These are phyloP conservation scores for Apteryx owenii DNA, from an alignment of 2,113 vertebrate species.

Conservation along the genomic window DNA sequence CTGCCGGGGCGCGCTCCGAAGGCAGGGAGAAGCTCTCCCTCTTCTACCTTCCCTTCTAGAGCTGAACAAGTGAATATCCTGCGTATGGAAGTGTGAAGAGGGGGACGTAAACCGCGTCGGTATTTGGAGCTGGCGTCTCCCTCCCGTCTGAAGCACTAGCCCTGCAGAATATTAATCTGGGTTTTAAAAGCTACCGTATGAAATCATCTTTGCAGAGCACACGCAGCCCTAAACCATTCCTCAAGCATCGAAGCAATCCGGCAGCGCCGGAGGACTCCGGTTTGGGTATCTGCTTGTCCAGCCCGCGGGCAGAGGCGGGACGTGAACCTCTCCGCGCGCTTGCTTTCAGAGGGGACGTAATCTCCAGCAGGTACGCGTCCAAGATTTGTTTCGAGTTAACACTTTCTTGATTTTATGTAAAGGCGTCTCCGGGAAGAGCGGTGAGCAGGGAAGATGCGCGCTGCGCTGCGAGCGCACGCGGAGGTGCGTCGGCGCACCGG, in stretches of 20 bases:
- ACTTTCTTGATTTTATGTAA: neutral
- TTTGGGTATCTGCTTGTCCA: neutral
- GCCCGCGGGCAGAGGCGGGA: neutral
- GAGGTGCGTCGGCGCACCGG: neutral
- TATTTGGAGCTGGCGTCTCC: neutral
- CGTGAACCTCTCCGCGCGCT: neutral
- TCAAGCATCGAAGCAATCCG: neutral
- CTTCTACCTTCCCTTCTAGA: neutral
- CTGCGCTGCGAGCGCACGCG: neutral
- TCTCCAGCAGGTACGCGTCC: neutral
- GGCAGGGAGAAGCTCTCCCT: neutral
- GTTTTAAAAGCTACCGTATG: neutral
- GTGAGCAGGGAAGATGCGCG: rapidly evolving
- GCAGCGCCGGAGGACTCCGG: neutral
- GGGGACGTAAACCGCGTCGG: neutral
- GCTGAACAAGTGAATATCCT: neutral
- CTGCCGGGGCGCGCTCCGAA: too few species aligned
- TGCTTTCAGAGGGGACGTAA: neutral
- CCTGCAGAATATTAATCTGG: neutral
- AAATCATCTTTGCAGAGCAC: neutral
- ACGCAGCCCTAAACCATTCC: neutral
- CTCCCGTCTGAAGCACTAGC: neutral
- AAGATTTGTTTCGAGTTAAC: neutral
- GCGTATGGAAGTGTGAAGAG: neutral
- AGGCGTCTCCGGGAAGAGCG: neutral